Base-by-base conservation (phyloP, 2,888 invertebrate species). In the Drosophila meridiana region DNA sequence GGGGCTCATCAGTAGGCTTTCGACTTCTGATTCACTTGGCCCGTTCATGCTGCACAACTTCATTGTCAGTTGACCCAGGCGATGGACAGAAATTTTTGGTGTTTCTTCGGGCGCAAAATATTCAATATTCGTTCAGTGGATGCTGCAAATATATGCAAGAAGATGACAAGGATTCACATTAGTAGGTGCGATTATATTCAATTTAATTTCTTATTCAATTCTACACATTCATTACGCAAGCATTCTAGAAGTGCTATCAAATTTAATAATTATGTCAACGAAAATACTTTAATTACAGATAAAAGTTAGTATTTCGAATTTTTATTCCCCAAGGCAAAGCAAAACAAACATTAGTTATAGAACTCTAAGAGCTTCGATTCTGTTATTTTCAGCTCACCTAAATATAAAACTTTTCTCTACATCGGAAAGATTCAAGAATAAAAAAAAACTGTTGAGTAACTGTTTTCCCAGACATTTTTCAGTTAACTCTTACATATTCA, bases 1-100 rank as follows among this genome's bases (percentile, higher is more conserved):
- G 78, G 95, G 94, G 90, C 95, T 95, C 93, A 95, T 95, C 92
- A 96, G 94, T 84, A 96, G 94, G 91, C 96, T 95, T 94, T 96
- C 96, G 90, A 95, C 95, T 93, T 95, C 95, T 83, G 93, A 93
- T 92, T 93, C 93, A 87, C 92, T 93, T 91, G 93, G 93, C 83
- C 93, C 92, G 91, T 93, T 93, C 93, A 94, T 93, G 90, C 93
- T 93, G 92, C 93, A 94, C 94, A 94, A 95, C 95, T 95, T 95
- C 95, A 95, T 95, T 92, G 91, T 94, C 94, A 87, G 84, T 80
- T 78, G 76, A 88, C 83, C 80, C 85, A 70, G 62, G 58, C 73
- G 76, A 78, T 73, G 69, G 59, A 82, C 36, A 59, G 58, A 78
- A 84, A 69, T 83, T 58, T 56, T 28, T 47, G 53, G 43, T 53